Base-by-base conservation (phyloP, 2,797 vertebrate genomes). In the Alfaro cultratus region DNA sequence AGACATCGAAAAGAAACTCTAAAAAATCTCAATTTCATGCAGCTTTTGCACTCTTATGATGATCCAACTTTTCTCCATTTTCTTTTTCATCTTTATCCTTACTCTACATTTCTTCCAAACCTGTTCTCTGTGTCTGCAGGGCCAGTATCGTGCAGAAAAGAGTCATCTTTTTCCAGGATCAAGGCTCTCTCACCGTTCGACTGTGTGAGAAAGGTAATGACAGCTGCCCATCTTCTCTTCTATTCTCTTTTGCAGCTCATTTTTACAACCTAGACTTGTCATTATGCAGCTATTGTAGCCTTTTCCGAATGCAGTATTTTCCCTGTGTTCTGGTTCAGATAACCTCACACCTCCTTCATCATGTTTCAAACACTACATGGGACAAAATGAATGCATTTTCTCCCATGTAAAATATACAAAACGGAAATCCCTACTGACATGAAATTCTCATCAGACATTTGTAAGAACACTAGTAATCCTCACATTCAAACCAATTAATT, bases 91-190 rank as follows among this genome's bases (percentile, higher is more conserved):
- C 41, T 26, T 73, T 72, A 60, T 74, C 45, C 55, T 39, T 11
- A 41, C 12, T 67, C 11, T 67, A n/a, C 23, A 67, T 62, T 45
- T 46, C 45, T 80, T 67, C 41, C 70, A 29, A 51, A 5, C 53
- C 45, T 41, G 51, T n/a, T 79, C 6, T 67, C 51, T 91, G 41
- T 75, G 53, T 87, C 82, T 86, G n/a, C 89, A 99, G 98, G 92
- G 98, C 97, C 81, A 99, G 98, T 79, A 98, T 99, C 53, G 97
- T 99, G 83, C 98, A 99, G 95, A 99, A 98, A 87, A 97, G 96
- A 88, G 95, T 99, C n/a, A 98, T 98, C 93, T 98, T 97, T 94
- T 99, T 99, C 94, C 98, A 98, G 93, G 97, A 99, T 72, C 97
- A 98, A 85, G 98, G 98, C 49, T 98, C 98, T 74, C 97, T 99